Percentiles rank a stretch among this genome's conserved stretches.
Evolutionary conservation across 2,113 vertebrate species (phyloP).

Genomic region (Felis catus): DNA sequence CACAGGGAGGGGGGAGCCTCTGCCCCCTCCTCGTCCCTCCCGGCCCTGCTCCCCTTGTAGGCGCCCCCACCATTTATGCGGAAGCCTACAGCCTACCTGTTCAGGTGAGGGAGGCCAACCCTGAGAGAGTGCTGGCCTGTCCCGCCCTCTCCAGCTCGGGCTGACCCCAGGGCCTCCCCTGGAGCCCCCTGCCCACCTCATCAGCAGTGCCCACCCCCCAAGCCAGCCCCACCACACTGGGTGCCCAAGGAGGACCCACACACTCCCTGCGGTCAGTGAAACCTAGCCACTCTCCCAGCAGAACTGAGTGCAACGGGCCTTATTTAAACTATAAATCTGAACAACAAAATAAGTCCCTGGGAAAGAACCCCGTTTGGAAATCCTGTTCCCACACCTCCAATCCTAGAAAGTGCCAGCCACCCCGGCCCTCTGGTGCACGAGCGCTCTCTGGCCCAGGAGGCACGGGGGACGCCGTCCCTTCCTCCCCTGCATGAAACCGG

Average conservation of each 20-base stretch:
- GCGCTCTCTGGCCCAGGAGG: not conserved
- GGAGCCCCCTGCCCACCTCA: accelerated
- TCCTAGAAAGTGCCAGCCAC: not conserved
- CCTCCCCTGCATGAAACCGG: too few species aligned
- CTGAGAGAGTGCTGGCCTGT: not conserved
- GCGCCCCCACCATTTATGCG: not conserved
- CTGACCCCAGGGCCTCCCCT: too few species aligned
- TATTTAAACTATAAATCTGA: accelerated
- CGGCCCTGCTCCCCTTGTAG: not conserved
- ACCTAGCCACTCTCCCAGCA: accelerated
- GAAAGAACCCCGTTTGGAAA: accelerated
- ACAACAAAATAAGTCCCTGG: accelerated
- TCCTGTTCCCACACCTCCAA: not conserved
- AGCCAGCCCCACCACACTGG: accelerated
- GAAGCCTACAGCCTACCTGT: not conserved
- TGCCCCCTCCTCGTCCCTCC: not conserved
- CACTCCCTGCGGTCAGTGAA: accelerated
- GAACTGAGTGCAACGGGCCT: accelerated
- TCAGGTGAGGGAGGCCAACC: not conserved
- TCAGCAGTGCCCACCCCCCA: not conserved
- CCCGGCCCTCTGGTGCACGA: accelerated
- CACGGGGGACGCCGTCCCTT: accelerated
- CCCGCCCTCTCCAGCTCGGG: not conserved
- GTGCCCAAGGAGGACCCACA: not conserved
- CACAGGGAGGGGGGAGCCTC: not conserved